A percentile compares a stretch with the other conserved stretches of the same genome.
Evolutionary conservation across 2,888 invertebrate genomes (phyloP).

Genomic region (Sycophila texana): DNA sequence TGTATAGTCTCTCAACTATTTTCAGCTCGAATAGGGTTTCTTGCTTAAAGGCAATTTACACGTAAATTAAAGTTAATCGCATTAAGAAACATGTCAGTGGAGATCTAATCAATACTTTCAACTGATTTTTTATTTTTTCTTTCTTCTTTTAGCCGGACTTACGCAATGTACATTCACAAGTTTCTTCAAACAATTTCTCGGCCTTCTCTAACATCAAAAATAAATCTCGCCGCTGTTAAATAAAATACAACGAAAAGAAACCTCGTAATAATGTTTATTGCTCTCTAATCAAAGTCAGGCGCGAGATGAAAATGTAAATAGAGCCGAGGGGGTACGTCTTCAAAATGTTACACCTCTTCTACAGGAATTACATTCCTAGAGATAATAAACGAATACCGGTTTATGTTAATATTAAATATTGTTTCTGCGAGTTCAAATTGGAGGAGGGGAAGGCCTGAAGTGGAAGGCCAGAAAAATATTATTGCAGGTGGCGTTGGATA

Average conservation of each 20-base stretch:
- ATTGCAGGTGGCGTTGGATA: constrained; percentile 36
- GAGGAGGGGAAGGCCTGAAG: neutral
- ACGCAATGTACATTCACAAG: neutral
- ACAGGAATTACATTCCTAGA: constrained; percentile 17
- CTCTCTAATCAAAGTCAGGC: neutral
- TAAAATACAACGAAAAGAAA: neutral
- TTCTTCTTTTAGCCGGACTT: neutral
- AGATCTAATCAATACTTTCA: constrained; percentile 35
- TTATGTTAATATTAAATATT: constrained; percentile 45
- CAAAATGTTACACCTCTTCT: no score
- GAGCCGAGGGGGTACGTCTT: no score
- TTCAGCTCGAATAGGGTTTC: constrained; percentile 28
- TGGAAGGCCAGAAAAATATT: constrained; percentile 43
- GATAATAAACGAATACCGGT: constrained; percentile 14
- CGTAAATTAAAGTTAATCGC: constrained; percentile 37
- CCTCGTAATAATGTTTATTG: no score
- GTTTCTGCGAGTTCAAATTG: neutral
- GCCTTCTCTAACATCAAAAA: neutral
- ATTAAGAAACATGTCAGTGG: constrained; percentile 26
- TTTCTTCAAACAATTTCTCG: neutral
- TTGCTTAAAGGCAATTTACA: constrained; percentile 41
- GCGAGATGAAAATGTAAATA: neutral
- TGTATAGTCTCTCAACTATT: neutral
- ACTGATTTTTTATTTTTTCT: neutral
- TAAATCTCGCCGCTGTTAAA: neutral